A percentile compares a stretch with the other conserved stretches of the same genome.
Evolutionary conservation across 2,888 invertebrate genomes (phyloP).

Genomic region (Chymomyza fuscimana): DNA sequence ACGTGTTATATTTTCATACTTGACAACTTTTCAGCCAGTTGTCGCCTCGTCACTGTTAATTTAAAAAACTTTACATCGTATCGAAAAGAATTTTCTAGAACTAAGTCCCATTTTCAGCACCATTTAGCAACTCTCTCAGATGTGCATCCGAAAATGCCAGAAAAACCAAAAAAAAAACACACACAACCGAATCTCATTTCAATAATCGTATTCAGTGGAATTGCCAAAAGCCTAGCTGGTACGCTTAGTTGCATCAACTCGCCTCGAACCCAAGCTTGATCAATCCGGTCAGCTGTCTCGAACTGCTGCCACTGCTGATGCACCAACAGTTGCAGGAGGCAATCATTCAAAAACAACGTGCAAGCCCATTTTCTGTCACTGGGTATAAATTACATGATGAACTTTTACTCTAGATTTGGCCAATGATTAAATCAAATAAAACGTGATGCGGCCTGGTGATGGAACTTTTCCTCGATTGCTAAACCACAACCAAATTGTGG

Average conservation of each 20-base stretch:
- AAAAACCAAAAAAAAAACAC: background rate
- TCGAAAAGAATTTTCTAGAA: background rate
- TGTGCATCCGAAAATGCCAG: background rate
- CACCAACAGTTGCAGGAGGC: background rate
- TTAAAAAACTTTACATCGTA: background rate
- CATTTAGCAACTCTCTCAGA: background rate
- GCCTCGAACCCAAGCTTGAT: slow-evolving; percentile 10
- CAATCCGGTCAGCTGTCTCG: slow-evolving; percentile 8
- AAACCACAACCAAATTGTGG: slow-evolving; percentile 22
- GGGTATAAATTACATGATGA: slow-evolving; percentile 61
- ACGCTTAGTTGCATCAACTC: background rate
- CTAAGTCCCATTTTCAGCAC: background rate
- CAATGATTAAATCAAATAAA: slow-evolving; percentile 56
- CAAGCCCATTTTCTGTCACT: slow-evolving; percentile 25
- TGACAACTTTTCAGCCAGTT: too few relatives aligned
- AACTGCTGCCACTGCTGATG: background rate
- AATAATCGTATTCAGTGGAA: background rate
- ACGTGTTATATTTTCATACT: too few relatives aligned
- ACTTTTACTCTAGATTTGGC: slow-evolving; percentile 68
- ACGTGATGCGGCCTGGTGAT: slow-evolving; percentile 55
- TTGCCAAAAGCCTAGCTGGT: background rate
- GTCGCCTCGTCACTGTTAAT: too few relatives aligned
- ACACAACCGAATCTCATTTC: background rate
- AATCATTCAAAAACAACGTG: slow-evolving; percentile 49
- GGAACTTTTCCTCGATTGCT: slow-evolving; percentile 68